Conservation (phyloP, 92 coral and sea anemone species). For the Scolanthus callimorphus region DNA sequence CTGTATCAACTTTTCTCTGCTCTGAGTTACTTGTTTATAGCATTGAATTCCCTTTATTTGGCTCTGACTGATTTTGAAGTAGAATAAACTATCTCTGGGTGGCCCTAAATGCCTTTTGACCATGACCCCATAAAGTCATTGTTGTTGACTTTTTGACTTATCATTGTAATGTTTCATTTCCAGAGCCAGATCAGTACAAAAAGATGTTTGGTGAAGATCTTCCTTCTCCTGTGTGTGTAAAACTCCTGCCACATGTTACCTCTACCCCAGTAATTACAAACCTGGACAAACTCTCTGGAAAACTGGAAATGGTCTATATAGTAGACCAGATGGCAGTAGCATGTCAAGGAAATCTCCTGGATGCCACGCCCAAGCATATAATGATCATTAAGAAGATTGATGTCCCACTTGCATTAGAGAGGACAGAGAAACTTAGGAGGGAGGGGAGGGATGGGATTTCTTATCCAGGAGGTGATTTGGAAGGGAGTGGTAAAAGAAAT, state of each 20-base stretch:
- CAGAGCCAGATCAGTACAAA: slow-evolving; percentile 34
- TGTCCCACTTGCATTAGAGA: not conserved
- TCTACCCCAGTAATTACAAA: slow-evolving; percentile 51
- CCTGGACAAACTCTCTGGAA: slow-evolving; percentile 16
- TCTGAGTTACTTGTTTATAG: no score
- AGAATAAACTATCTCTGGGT: no score
- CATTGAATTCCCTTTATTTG: no score
- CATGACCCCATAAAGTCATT: no score
- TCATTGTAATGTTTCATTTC: no score
- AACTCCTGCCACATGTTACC: slow-evolving; percentile 36
- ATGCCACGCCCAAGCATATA: slow-evolving; percentile 15
- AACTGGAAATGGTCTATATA: slow-evolving; percentile 51
- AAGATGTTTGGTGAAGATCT: slow-evolving; percentile 36
- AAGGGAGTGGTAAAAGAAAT: slow-evolving; percentile 12
- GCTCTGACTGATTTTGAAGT: no score
- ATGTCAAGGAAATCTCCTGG: slow-evolving; percentile 15
- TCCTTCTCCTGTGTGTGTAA: slow-evolving; percentile 33
- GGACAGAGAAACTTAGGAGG: not conserved
- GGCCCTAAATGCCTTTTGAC: no score
- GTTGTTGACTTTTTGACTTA: no score
- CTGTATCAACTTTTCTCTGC: no score
- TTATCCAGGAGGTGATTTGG: not conserved
- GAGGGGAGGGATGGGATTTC: not conserved
- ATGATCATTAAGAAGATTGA: slow-evolving; percentile 35
- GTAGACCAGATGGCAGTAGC: slow-evolving; percentile 35